Percentiles rank a stretch among this genome's conserved stretches.
Evolutionary conservation across 2,888 invertebrate species (phyloP).

Genomic region (Lucinisca nassula): DNA sequence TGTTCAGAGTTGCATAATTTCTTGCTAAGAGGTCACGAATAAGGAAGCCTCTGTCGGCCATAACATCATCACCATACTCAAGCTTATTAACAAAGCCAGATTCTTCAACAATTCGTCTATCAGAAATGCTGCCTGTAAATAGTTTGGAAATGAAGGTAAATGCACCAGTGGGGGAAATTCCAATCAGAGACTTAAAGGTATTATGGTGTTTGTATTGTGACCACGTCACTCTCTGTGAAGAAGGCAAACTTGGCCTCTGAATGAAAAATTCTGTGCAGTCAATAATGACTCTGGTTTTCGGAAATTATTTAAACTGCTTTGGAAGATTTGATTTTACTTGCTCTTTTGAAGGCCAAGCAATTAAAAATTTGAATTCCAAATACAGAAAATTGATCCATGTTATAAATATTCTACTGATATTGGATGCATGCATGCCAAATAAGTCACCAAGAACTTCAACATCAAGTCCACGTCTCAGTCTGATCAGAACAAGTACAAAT

Average conservation of each 20-base stretch:
- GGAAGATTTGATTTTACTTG: conserved; percentile 28
- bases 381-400: conserved; percentile 36
- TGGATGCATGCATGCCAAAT: conserved; percentile 14
- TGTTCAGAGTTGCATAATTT: conserved; percentile 40
- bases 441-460: conserved; percentile 1
- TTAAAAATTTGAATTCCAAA: conserved; percentile 10
- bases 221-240: conserved; percentile 38
- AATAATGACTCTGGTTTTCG: conserved; percentile 43
- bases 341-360: conserved; percentile 37
- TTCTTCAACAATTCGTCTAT: conserved; percentile 44
- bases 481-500: background rate
- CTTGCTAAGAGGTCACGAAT: conserved; percentile 35
- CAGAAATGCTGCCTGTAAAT: conserved; percentile 53
- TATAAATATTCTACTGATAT: conserved; percentile 26
- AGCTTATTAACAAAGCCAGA: conserved; percentile 42
- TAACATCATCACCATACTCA: conserved; percentile 32
- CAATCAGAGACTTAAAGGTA: conserved; percentile 40
- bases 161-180: conserved; percentile 36
- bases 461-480: conserved; percentile 9
- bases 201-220: conserved; percentile 50
- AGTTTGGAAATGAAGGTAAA: conserved; percentile 45
- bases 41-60: conserved; percentile 50
- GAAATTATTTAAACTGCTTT: conserved; percentile 42
- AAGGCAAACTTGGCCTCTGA: conserved; percentile 44
- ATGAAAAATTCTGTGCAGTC: conserved; percentile 57